Conservation (phyloP, 2,888 invertebrate genomes). For the Apotomis capreana region DNA sequence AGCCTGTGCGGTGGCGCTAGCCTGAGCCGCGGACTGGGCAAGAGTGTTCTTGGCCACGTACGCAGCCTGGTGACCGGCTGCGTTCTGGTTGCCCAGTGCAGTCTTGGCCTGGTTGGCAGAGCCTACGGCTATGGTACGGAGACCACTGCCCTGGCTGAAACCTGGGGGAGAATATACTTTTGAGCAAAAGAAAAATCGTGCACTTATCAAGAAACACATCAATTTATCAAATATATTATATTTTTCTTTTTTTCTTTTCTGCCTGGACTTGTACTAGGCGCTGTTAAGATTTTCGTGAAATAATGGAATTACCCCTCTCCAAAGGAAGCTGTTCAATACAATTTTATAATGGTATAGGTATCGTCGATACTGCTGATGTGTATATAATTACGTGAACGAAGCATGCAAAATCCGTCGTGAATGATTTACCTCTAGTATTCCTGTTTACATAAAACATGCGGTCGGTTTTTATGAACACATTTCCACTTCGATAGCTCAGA, state of each 20-base stretch:
- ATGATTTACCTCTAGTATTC: conserved; percentile 16
- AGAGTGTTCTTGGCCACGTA: conserved; percentile 90
- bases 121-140: conserved; percentile 87
- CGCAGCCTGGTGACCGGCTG: conserved; percentile 90
- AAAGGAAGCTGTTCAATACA: too few species aligned
- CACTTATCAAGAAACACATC: too few species aligned
- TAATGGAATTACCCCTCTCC: too few species aligned
- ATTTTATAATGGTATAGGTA: background rate
- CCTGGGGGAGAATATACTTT: conserved; percentile 43
- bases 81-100: conserved; percentile 87
- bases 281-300: too few species aligned
- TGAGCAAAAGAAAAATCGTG: background rate
- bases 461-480: conserved; percentile 11
- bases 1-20: conserved; percentile 80
- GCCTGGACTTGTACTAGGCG: too few species aligned
- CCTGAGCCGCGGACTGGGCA: conserved; percentile 89
- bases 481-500: conserved; percentile 8
- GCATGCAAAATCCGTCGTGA: conserved; percentile 16
- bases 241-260: too few species aligned
- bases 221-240: too few species aligned
- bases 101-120: conserved; percentile 90
- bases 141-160: conserved; percentile 87
- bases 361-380: conserved; percentile 45
- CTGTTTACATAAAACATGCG: conserved; percentile 27
- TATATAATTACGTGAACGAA: conserved; percentile 4